Conservation (phyloP, 2,113 vertebrate species). For the Rhinoderma darwinii region DNA sequence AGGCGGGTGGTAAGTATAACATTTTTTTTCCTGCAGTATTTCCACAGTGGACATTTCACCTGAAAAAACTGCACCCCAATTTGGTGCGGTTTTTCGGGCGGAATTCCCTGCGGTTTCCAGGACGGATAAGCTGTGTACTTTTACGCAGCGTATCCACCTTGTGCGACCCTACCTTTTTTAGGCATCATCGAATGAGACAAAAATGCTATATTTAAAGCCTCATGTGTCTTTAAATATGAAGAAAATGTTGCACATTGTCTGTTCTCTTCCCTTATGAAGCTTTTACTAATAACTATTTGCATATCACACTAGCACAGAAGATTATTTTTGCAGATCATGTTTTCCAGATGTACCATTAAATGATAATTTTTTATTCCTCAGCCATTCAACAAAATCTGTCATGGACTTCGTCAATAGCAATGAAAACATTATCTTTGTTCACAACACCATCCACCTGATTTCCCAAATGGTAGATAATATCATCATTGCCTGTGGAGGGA, state of each 20-base stretch:
- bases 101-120: no score
- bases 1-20: no score
- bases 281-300: background rate
- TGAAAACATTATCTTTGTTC: conserved; percentile 99
- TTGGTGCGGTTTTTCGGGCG: no score
- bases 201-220: no score
- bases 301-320: background rate
- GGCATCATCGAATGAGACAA: no score
- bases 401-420: conserved; percentile 99
- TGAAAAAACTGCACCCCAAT: no score
- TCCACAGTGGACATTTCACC: no score
- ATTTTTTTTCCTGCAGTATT: no score
- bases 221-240: background rate
- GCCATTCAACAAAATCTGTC: conserved; percentile 98
- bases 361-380: conserved; percentile 67
- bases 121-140: no score
- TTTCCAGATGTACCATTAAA: background rate
- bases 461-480: conserved; percentile 99
- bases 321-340: background rate
- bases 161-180: no score
- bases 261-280: background rate
- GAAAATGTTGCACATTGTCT: background rate
- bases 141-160: no score
- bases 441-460: conserved; percentile 99
- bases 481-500: conserved; percentile 98